Percentiles rank a stretch among this genome's conserved stretches.
phyloP scores from a whole-genome alignment of 2,888 invertebrate species.

The Drosophila subquinaria region DNA sequence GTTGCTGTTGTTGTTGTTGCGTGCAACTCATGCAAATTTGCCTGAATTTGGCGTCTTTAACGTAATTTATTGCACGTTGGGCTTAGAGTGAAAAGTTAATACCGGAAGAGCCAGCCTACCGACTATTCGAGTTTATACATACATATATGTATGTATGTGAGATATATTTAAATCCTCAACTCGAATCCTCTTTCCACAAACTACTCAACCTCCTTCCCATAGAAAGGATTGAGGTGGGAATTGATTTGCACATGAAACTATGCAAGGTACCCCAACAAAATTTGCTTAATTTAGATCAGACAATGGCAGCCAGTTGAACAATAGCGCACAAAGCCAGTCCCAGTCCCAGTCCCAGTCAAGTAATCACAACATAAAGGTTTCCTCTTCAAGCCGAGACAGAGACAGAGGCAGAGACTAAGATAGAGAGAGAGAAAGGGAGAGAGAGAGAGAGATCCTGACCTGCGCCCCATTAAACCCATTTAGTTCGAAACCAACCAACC shows the following conservation, averaged over 20 bases:
- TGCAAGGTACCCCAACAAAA: constrained; percentile 67
- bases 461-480: constrained; percentile 49
- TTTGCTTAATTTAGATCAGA: constrained; percentile 75
- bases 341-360: not conserved
- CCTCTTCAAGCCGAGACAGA: constrained; percentile 29
- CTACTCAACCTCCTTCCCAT: not conserved
- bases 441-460: constrained; percentile 34
- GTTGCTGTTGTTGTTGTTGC: constrained; percentile 31
- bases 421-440: no score
- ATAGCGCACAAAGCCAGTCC: constrained; percentile 41
- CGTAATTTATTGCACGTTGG: constrained; percentile 72
- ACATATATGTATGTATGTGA: not conserved
- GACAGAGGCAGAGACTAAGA: not conserved
- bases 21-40: constrained; percentile 68
- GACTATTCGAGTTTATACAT: constrained; percentile 13
- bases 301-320: constrained; percentile 67
- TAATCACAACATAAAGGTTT: constrained; percentile 32
- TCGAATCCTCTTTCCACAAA: constrained; percentile 8
- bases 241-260: constrained; percentile 74
- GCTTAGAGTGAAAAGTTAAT: constrained; percentile 77
- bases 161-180: constrained; percentile 56
- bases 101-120: constrained; percentile 46
- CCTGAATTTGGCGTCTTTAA: constrained; percentile 77
- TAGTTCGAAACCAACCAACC: constrained; percentile 22
- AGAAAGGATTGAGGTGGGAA: constrained; percentile 53